A percentile compares a stretch with the other conserved stretches of the same genome.
Evolutionary conservation across 2,888 invertebrate genomes (phyloP).

Genomic region (Dioctria rufipes): DNA sequence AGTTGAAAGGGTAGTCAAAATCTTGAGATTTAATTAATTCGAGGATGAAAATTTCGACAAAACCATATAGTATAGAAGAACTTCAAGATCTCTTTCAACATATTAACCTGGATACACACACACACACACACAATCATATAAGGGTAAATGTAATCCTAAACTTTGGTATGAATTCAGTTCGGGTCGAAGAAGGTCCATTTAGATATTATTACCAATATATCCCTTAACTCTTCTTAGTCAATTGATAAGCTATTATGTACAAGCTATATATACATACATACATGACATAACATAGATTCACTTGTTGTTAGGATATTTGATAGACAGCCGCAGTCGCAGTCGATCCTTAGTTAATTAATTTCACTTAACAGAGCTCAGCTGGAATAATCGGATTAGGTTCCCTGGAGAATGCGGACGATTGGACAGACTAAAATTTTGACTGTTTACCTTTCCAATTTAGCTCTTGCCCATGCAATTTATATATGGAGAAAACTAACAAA

Average conservation of each 20-base stretch:
- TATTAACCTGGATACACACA: conserved; percentile 4
- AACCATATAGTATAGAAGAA: conserved; percentile 1
- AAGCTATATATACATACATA: too few species aligned
- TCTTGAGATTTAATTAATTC: conserved; percentile 8
- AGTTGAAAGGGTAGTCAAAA: background rate
- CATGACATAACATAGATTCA: conserved; percentile 41
- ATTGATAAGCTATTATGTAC: background rate
- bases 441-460: conserved; percentile 31
- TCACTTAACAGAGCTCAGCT: conserved; percentile 53
- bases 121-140: background rate
- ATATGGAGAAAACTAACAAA: too few species aligned
- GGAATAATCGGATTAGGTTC: conserved; percentile 55
- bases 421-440: conserved; percentile 12
- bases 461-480: background rate
- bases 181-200: background rate
- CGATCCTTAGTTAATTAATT: conserved; percentile 54
- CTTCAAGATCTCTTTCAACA: conserved; percentile 8
- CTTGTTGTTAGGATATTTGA: conserved; percentile 53
- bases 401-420: conserved; percentile 28
- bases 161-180: too few species aligned
- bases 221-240: conserved; percentile 3
- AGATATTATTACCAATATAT: background rate
- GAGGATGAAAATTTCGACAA: conserved; percentile 18
- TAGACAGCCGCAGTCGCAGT: conserved; percentile 53
- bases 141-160: too few species aligned